These are phyloP conservation scores for Drosophila paracracens DNA, from an alignment of 2,888 invertebrate species.

Conservation along the genomic window DNA sequence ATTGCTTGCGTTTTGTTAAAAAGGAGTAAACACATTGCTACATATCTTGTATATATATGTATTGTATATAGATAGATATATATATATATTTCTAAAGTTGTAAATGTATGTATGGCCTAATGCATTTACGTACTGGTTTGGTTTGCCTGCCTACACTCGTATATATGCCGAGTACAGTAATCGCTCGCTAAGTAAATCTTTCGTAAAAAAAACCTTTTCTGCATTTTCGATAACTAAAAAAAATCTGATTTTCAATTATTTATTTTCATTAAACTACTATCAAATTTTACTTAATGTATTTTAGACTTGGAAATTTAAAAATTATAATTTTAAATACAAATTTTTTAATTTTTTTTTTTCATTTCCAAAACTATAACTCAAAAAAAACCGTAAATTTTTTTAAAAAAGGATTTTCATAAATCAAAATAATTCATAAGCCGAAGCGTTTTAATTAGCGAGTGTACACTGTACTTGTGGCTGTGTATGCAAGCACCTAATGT, in stretches of 20 bases:
- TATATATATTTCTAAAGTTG: slow-evolving; percentile 70
- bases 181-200: background rate
- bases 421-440: background rate
- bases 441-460: background rate
- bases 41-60: slow-evolving; percentile 52
- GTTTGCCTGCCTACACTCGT: slow-evolving; percentile 26
- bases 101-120: slow-evolving; percentile 57
- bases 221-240: no score
- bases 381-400: background rate
- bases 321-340: background rate
- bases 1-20: slow-evolving; percentile 66
- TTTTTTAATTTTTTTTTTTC: no score
- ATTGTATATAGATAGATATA: slow-evolving; percentile 29
- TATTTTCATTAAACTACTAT: no score
- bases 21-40: slow-evolving; percentile 62
- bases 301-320: background rate
- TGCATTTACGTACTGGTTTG: slow-evolving; percentile 57
- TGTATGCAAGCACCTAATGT: slow-evolving; percentile 38
- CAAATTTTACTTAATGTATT: background rate
- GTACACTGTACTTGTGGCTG: slow-evolving; percentile 15
- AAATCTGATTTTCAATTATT: no score
- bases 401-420: background rate
- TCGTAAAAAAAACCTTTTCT: background rate
- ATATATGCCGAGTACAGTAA: slow-evolving; percentile 28
- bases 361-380: no score